A percentile compares a stretch with the other conserved stretches of the same genome.
phyloP scores from a whole-genome alignment of 2,888 invertebrate species.

The Pseudanteris insignis region DNA sequence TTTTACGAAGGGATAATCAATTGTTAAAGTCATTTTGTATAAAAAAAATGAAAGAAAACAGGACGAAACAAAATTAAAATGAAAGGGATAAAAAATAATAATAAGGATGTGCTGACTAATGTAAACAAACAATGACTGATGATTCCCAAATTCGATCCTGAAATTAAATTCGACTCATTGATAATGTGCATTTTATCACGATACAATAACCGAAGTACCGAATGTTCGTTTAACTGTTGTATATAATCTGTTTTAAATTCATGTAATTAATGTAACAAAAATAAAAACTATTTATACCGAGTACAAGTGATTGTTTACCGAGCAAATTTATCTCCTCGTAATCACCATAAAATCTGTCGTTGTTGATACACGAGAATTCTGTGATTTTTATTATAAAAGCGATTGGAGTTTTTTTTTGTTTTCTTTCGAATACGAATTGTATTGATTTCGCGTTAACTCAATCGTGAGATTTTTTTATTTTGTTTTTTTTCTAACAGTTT shows the following conservation, averaged over 20 bases:
- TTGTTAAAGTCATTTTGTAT: conserved; percentile 32
- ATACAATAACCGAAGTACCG: conserved; percentile 18
- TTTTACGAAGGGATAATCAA: conserved; percentile 39
- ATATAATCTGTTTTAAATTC: conserved; percentile 40
- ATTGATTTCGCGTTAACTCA: conserved; percentile 9
- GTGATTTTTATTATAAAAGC: too few species aligned
- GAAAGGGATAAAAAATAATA: too few species aligned
- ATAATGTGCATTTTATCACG: conserved; percentile 23
- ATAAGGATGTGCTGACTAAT: too few species aligned
- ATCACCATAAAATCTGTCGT: conserved; percentile 31
- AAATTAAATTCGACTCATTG: conserved; percentile 14
- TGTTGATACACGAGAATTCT: too few species aligned
- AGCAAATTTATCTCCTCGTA: conserved; percentile 41
- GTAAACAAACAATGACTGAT: conserved; percentile 2
- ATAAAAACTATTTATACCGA: conserved; percentile 42
- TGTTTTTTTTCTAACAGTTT: too few species aligned
- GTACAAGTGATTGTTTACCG: conserved; percentile 25
- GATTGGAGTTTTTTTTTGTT: too few species aligned
- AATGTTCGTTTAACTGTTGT: conserved; percentile 37
- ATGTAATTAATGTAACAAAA: conserved; percentile 44
- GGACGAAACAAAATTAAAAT: neutral
- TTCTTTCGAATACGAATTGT: too few species aligned
- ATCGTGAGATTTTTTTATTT: neutral
- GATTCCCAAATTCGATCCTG: conserved; percentile 19
- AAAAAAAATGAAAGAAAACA: neutral